A percentile compares a stretch with the other conserved stretches of the same genome.
Conservation (phyloP, 2,113 vertebrate species). For the Dissostichus mawsoni region DNA sequence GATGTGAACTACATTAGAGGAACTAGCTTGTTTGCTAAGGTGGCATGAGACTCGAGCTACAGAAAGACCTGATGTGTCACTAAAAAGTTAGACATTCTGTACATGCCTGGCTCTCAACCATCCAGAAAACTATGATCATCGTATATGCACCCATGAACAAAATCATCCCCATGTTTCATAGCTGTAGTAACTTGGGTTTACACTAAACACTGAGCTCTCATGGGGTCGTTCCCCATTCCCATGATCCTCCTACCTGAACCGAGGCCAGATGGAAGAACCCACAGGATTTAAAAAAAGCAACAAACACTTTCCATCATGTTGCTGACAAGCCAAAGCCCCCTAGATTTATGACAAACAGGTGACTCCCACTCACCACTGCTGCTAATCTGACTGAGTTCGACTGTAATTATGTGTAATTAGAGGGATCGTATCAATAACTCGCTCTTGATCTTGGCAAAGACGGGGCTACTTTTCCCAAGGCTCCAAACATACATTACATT, state of each 20-base stretch:
- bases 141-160: not conserved
- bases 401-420: conserved; percentile 77
- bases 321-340: conserved; percentile 37
- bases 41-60: not conserved
- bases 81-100: not conserved
- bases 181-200: conserved; percentile 31
- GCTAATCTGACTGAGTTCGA: conserved; percentile 65
- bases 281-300: conserved; percentile 42
- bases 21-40: not conserved
- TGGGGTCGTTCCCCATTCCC: conserved; percentile 30
- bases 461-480: conserved; percentile 11
- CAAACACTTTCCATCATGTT: conserved; percentile 59
- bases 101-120: not conserved
- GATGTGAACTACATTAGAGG: not conserved
- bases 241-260: conserved; percentile 37
- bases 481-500: conserved; percentile 29
- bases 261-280: conserved; percentile 54
- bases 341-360: conserved; percentile 77
- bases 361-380: conserved; percentile 62
- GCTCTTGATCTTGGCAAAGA: conserved; percentile 68
- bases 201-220: conserved; percentile 37
- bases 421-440: conserved; percentile 67
- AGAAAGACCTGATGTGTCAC: not conserved
- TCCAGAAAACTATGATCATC: conserved; percentile 5
- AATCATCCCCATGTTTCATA: conserved; percentile 26